These are phyloP conservation scores for Muraenolepis orangiensis DNA, from an alignment of 2,797 vertebrate genomes.

Conservation along the genomic window DNA sequence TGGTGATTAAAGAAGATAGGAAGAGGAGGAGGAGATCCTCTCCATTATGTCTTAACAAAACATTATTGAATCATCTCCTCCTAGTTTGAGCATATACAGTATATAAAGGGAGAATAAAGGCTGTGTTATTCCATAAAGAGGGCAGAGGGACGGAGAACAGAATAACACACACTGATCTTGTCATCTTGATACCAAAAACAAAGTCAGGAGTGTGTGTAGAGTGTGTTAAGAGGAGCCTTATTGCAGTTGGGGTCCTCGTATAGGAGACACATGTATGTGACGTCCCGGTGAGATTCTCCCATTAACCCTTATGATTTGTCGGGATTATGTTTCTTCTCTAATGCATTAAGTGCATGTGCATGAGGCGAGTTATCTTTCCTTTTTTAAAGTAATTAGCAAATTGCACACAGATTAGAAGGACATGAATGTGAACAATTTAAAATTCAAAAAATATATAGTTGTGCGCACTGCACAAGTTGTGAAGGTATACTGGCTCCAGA, in stretches of 20 bases:
- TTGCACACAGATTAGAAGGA: background rate
- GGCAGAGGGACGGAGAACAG: background rate
- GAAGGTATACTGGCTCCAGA: no score
- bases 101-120: no score
- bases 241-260: background rate
- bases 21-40: background rate
- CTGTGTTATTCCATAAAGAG: background rate
- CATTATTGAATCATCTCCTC: no score
- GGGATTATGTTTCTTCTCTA: background rate
- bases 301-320: background rate
- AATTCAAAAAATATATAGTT: no score
- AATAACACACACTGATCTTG: background rate
- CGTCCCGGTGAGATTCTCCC: background rate
- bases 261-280: background rate
- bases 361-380: background rate
- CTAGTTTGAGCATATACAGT: no score
- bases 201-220: background rate
- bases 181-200: background rate
- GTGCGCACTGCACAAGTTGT: no score
- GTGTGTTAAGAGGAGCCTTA: background rate
- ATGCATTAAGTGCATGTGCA: background rate
- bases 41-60: background rate
- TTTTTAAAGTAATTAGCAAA: background rate
- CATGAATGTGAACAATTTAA: background rate
- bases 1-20: background rate